These are phyloP conservation scores for Drosophila sordidapex DNA, from an alignment of 2,888 invertebrate species.

Conservation along the genomic window DNA sequence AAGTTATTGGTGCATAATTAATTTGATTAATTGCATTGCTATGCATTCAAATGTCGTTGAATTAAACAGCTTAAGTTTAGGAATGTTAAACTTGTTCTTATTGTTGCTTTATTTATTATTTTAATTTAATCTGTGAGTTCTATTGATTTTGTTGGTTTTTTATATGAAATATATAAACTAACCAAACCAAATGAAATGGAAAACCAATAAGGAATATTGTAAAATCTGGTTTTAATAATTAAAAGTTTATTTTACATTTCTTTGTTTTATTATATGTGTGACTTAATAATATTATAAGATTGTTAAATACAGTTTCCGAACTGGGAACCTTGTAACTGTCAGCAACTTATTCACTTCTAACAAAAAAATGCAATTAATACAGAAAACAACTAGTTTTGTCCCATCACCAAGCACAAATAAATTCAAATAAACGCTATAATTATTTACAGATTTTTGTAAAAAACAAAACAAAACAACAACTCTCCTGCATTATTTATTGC, in stretches of 20 bases:
- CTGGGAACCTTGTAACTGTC: constrained; percentile 23
- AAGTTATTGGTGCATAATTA: not conserved
- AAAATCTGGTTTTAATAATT: not conserved
- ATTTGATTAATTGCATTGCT: not conserved
- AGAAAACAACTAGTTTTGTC: constrained; percentile 34
- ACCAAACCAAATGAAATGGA: not conserved
- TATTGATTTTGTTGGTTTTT: not conserved
- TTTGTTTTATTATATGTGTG: constrained; percentile 9
- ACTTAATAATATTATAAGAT: not conserved
- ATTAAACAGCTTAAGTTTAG: not conserved
- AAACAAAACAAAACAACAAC: not conserved
- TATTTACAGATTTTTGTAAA: constrained; percentile 24
- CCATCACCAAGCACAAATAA: constrained; percentile 30
- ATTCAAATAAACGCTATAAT: constrained; percentile 13
- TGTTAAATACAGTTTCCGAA: constrained; percentile 8
- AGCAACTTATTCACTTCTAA: constrained; percentile 9
- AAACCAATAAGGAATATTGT: not conserved
- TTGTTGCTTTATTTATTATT: not conserved
- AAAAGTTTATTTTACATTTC: not conserved
- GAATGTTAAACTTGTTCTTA: not conserved
- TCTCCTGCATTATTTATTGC: constrained; percentile 31
- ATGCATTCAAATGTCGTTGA: not conserved
- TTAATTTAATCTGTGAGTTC: not conserved
- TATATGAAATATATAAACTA: not conserved
- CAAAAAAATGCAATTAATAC: constrained; percentile 28